Percentiles rank a stretch among this genome's conserved stretches.
Conservation (phyloP, 2,113 vertebrate species). For the Trinectes maculatus region DNA sequence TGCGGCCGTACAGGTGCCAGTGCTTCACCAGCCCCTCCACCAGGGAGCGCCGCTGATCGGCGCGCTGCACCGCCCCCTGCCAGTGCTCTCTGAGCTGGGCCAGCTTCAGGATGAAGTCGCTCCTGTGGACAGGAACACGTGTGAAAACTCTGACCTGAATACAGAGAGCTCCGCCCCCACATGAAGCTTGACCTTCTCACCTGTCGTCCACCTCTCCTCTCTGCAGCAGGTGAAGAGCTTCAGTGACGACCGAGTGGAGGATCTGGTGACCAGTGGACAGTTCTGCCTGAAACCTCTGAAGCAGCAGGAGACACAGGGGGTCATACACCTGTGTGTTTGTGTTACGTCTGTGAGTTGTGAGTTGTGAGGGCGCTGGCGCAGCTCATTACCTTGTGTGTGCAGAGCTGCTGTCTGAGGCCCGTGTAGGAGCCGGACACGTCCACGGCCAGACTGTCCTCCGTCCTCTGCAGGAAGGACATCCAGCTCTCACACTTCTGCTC, state of each 20-base stretch:
- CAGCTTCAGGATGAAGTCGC: conserved; percentile 88
- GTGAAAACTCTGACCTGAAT: neutral
- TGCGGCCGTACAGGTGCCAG: conserved; percentile 85
- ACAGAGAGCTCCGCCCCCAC: too few species aligned
- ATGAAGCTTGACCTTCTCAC: conserved; percentile 75
- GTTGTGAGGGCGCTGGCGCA: neutral
- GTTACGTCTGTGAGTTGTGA: fast-evolving
- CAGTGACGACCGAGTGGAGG: conserved; percentile 85
- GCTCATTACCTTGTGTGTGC: conserved; percentile 84
- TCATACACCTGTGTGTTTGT: neutral
- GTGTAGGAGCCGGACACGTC: conserved; percentile 78
- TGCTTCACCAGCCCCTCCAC: conserved; percentile 80
- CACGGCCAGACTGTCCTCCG: conserved; percentile 82
- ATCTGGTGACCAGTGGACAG: conserved; percentile 87
- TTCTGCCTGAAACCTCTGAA: conserved; percentile 90
- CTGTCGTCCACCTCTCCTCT: conserved; percentile 86
- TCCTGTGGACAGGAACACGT: conserved; percentile 69
- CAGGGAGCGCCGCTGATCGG: conserved; percentile 82
- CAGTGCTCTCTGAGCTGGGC: conserved; percentile 86
- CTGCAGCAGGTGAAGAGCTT: conserved; percentile 86
- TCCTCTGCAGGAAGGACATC: conserved; percentile 87
- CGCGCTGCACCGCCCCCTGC: conserved; percentile 81
- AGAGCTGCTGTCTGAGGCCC: conserved; percentile 86
- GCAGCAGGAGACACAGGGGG: neutral
- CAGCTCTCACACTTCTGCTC: conserved; percentile 89